Base-by-base conservation (phyloP, 2,113 vertebrate species). In the Genyomyrus donnyi region DNA sequence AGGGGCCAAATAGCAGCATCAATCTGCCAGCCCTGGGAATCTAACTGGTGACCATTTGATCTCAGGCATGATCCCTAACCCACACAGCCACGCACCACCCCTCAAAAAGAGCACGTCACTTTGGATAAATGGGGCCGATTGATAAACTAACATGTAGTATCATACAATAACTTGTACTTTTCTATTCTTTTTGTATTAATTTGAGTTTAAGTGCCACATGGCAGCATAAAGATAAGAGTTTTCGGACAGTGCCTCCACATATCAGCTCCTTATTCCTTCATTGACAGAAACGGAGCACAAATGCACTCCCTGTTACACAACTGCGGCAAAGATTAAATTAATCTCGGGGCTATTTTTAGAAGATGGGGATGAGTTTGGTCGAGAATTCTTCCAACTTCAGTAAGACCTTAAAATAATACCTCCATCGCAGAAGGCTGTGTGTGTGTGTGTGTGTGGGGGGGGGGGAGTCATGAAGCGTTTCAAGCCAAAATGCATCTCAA, bases 401-500 rank as follows among this genome's bases (percentile, higher is more conserved):
- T 45, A 88, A 58, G 49, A 31, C 49, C 50, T 87, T 87, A 88
- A 62, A 88, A 62, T 62, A 88, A 62, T 39, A 24, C 52, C 52
- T 31, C 87, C 11, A 42, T 24, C 27, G n/a, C 62, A 49, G 85
- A n/a, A 48, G 42, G 46, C 46, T 53, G 11, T 27, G 50, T 53
- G n/a, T 8, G 24, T 19, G 5, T 42, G 53, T 49, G 45, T 35
- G 35, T 35, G 35, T 0, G 35, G 85, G 31, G 31, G 31, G 35
- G 48, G 5, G n/a, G 9, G 48, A 0, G 1, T 49, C 2, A 86
- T 87, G 45, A 52, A 87, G 27, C 3, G 10, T 15, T 19, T 42
- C 39, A 42, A 85, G 80, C 8, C 80, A 46, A 48, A 85, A 48
- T 45, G 7, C 21, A 85, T 46, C 17, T 85, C 21, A 48, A 5